phyloP scores from a whole-genome alignment of 2,797 vertebrate species.

The Acrossocheilus wenchowensis region DNA sequence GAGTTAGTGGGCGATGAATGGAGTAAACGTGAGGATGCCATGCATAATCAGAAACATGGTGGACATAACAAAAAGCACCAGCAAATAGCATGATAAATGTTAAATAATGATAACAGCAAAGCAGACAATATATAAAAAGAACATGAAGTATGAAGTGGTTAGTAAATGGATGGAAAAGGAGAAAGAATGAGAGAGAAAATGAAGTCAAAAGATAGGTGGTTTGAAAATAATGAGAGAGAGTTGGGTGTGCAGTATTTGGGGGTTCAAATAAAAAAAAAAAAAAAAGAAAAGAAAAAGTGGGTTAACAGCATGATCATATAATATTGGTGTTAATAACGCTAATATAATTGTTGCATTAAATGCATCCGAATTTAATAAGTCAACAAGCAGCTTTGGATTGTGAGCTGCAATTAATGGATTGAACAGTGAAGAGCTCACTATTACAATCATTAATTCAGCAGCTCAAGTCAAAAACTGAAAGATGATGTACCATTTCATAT shows the following conservation, averaged over 20 bases:
- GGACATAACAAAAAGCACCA: background rate
- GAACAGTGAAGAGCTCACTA: background rate
- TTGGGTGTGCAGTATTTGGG: conserved; percentile 25
- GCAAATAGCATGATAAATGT: background rate
- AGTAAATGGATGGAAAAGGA: conserved; percentile 7
- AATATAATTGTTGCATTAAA: background rate
- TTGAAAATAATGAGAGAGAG: background rate
- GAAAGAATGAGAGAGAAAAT: background rate
- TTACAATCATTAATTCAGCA: background rate
- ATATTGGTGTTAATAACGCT: background rate
- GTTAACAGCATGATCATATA: conserved; percentile 16
- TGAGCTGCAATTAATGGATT: background rate
- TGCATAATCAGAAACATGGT: conserved; percentile 25
- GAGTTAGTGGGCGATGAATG: background rate
- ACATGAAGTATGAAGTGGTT: conserved; percentile 15
- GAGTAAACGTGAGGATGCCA: conserved; percentile 8
- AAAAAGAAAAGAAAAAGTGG: background rate
- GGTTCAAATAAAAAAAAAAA: conserved; percentile 38
- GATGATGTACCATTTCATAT: background rate
- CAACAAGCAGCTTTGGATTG: background rate
- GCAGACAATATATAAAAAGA: background rate
- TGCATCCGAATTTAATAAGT: background rate
- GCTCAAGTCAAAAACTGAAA: background rate
- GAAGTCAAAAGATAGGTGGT: background rate
- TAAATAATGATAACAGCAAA: background rate